A percentile compares a stretch with the other conserved stretches of the same genome.
Evolutionary conservation across 2,113 vertebrate genomes (phyloP).

Genomic region (Balaeniceps rex): DNA sequence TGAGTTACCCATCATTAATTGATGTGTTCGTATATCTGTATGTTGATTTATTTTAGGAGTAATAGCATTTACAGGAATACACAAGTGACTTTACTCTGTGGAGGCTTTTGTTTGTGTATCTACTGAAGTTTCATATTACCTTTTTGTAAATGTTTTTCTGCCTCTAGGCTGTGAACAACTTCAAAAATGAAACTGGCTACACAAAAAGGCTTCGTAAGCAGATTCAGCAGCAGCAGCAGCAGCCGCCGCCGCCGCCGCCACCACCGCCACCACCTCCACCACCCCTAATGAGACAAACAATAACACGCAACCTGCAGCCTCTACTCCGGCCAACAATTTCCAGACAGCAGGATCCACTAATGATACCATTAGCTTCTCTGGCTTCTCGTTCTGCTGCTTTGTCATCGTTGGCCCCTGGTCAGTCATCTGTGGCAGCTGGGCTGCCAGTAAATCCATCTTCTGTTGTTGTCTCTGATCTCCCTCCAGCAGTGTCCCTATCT

Average conservation of each 20-base stretch:
- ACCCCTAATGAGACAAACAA: slow-evolving; percentile 22
- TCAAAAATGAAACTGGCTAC: slow-evolving; percentile 89
- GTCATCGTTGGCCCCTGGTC: slow-evolving; percentile 39
- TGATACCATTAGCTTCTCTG: slow-evolving; percentile 71
- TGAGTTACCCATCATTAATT: background rate
- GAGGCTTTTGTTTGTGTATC: background rate
- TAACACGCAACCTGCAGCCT: slow-evolving; percentile 73
- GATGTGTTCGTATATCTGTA: background rate
- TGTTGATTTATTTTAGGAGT: background rate
- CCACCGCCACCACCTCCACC: background rate
- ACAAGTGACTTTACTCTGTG: background rate
- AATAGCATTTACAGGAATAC: background rate
- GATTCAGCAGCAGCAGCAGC: slow-evolving; percentile 59
- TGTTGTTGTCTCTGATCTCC: slow-evolving; percentile 65
- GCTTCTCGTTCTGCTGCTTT: slow-evolving; percentile 64
- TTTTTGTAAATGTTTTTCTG: background rate
- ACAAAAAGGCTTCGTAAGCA: slow-evolving; percentile 77
- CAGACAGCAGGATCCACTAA: slow-evolving; percentile 86
- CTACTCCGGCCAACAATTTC: slow-evolving; percentile 70
- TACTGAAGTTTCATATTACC: background rate
- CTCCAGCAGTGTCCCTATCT: slow-evolving; percentile 71
- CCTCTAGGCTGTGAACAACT: slow-evolving; percentile 92
- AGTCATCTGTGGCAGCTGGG: slow-evolving; percentile 42
- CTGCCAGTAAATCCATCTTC: slow-evolving; percentile 57
- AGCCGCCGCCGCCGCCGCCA: background rate